Percentiles rank a stretch among this genome's conserved stretches.
phyloP scores from a whole-genome alignment of 2,113 vertebrate genomes.

The Antidorcas marsupialis region DNA sequence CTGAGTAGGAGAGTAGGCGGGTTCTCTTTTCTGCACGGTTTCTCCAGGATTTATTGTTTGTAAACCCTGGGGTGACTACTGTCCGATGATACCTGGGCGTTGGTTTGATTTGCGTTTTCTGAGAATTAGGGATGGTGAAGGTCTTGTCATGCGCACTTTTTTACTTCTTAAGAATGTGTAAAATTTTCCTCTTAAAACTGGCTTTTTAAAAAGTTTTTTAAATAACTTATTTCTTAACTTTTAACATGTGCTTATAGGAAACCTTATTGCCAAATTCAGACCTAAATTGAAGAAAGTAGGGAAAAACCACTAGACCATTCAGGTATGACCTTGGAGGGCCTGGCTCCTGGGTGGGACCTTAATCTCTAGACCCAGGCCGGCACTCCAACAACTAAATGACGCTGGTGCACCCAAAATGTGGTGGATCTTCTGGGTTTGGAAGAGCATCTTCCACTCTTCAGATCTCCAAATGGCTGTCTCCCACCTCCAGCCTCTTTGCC shows the following conservation, averaged over 20 bases:
- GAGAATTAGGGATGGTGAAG: background rate
- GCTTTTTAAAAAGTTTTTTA: too few relatives aligned
- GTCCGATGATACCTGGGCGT: background rate
- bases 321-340: background rate
- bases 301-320: background rate
- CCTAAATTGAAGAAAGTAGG: background rate
- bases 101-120: background rate
- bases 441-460: background rate
- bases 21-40: background rate
- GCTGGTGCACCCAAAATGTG: rapidly evolving
- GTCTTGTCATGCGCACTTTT: background rate
- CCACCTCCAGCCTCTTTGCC: background rate
- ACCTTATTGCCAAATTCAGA: background rate
- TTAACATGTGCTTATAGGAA: background rate
- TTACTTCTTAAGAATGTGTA: background rate
- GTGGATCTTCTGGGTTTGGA: background rate
- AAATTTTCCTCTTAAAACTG: too few relatives aligned
- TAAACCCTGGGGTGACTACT: background rate
- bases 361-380: background rate
- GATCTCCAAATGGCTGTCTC: background rate
- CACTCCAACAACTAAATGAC: background rate
- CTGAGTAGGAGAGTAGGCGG: background rate
- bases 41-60: background rate
- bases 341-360: background rate
- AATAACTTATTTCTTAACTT: too few relatives aligned